Conservation (phyloP, 92 coral and sea anemone species). For the Meandrina meandrites region DNA sequence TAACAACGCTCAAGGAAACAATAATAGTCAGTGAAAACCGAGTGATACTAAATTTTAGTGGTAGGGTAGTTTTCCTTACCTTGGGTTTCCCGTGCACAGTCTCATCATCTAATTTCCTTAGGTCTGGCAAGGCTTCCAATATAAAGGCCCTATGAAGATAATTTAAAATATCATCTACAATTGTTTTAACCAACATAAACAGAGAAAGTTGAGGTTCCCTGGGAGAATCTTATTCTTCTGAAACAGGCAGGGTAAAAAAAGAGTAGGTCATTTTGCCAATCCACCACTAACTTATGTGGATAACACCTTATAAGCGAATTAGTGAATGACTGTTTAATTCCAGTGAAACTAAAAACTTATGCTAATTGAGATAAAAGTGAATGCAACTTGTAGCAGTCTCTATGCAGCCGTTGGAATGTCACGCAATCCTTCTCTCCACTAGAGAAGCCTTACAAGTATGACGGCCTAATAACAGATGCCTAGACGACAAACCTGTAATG, state of each 20-base stretch:
- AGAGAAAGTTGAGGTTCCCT: background rate
- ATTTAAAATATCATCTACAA: background rate
- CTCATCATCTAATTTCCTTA: conserved; percentile 50
- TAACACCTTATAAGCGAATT: background rate
- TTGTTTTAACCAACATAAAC: background rate
- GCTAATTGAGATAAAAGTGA: background rate
- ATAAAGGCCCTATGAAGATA: conserved; percentile 32
- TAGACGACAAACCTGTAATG: no score
- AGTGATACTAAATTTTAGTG: background rate
- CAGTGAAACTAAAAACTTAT: background rate
- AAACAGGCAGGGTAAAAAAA: background rate
- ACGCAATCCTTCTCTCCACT: background rate
- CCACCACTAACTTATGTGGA: no score
- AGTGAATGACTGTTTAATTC: background rate
- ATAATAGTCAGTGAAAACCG: background rate
- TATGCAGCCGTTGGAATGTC: background rate
- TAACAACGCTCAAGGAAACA: background rate
- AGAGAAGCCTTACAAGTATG: no score
- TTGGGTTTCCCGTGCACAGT: background rate
- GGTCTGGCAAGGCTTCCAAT: conserved; percentile 25
- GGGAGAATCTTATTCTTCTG: background rate
- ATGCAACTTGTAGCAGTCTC: background rate
- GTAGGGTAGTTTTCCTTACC: conserved; percentile 25
- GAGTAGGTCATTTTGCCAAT: background rate
- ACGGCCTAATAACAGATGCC: background rate